These are phyloP conservation scores for Erinaceus europaeus DNA, from an alignment of 2,113 vertebrate species.

Conservation along the genomic window DNA sequence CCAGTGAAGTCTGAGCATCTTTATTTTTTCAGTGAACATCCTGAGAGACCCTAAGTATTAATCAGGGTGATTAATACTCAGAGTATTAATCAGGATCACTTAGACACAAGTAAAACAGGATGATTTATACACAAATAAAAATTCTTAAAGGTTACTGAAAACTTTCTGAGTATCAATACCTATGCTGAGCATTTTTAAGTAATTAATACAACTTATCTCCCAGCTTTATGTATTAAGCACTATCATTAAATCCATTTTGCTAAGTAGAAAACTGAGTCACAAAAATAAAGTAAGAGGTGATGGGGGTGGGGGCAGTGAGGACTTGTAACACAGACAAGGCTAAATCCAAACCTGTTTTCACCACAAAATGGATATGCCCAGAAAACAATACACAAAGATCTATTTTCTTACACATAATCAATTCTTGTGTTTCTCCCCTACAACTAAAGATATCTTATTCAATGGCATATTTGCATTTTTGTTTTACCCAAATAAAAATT, in stretches of 20 bases:
- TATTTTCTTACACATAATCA: too few species aligned
- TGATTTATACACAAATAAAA: neutral
- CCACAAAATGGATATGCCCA: neutral
- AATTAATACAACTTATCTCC: neutral
- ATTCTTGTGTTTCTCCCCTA: too few species aligned
- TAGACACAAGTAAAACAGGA: neutral
- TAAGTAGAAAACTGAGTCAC: neutral
- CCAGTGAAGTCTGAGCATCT: neutral
- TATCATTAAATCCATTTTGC: neutral
- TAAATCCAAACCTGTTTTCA: neutral
- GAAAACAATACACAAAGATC: neutral
- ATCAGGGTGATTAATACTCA: too few species aligned
- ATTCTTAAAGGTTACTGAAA: neutral
- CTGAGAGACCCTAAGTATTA: neutral
- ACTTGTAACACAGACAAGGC: neutral
- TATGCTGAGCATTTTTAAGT: neutral
- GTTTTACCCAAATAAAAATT: conserved; percentile 10
- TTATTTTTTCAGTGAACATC: neutral
- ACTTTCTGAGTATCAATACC: neutral
- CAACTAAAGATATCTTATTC: neutral
- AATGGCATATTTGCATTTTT: neutral
- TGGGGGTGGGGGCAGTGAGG: too few species aligned
- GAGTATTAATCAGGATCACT: too few species aligned
- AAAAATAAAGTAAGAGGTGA: neutral
- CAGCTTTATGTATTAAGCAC: neutral